Evolutionary conservation across 2,888 invertebrate genomes (phyloP), one percentile per base, ranked within the genome.

Genomic region (Andrena minutula): DNA sequence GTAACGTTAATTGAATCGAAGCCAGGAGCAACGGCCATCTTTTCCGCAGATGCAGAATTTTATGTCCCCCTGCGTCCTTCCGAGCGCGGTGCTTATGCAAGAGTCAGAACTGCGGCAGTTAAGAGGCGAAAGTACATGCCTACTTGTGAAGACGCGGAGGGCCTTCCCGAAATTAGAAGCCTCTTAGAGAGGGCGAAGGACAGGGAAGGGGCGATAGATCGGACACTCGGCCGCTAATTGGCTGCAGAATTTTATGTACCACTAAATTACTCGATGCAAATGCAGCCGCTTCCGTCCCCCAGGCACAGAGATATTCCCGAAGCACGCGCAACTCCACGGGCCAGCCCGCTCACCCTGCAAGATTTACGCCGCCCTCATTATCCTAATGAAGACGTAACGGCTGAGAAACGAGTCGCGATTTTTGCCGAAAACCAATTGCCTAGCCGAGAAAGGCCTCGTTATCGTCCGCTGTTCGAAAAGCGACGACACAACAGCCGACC

Each of bases 191-290:
- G 76, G 66, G 78, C 58, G 30, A 85, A 85, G 76, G 85, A 80
- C 87, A 76, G 23, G 72, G 80, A 75, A 84, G 84, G 88, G 70
- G 85, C 90, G 89, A 91, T 89, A 88, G 89, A 91, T 91, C 90
- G 89, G 90, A 91, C 91, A 88, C 90, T 89, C 84, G 85, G 82
- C 83, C 89, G 91, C 91, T 93, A 93, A 93, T 93, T 93, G 91
- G 86, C 87, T 88, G 77, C 87, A 87, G 90, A 90, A 91, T 92
- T 93, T 93, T 93, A 93, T 91, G 91, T 89, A 87, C 83, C 91
- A 89, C 90, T 92, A 93, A 93, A 93, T 93, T 92, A 91, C 90
- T 85, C 81, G 88, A 93, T 93, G 93, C 93, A 93, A 92, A 93
- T 92, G 90, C 86, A 83, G 74, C 72, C 86, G 90, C 90, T 90